Conservation (phyloP, 2,797 vertebrate species). For the Halcyon badia region DNA sequence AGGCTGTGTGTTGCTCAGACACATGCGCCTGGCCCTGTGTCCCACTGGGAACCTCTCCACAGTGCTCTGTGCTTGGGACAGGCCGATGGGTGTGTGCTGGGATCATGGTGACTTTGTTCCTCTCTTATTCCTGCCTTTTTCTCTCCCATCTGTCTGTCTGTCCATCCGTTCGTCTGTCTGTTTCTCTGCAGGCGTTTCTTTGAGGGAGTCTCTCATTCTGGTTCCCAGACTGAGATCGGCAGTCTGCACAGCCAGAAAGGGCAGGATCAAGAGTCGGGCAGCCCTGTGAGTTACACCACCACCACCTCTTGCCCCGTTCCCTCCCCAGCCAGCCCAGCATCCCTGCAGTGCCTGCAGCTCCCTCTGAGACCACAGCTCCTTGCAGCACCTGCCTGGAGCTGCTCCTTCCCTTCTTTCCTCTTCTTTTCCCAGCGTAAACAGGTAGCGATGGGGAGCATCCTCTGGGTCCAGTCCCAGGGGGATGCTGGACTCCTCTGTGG, state of each 20-base stretch:
- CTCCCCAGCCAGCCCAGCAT: neutral
- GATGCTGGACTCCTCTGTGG: neutral
- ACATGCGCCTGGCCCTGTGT: neutral
- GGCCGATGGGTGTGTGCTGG: neutral
- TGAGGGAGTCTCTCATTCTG: constrained; percentile 99
- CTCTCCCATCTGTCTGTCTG: constrained; percentile 61
- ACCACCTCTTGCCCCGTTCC: neutral
- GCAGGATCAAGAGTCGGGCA: constrained; percentile 90
- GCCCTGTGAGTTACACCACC: constrained; percentile 87
- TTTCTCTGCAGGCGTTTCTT: constrained; percentile 93
- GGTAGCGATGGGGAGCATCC: neutral
- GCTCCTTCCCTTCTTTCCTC: constrained; percentile 58
- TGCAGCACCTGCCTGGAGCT: neutral
- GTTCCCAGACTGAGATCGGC: constrained; percentile 98
- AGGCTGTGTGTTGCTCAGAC: accelerated
- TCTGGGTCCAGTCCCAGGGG: neutral
- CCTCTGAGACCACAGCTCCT: neutral
- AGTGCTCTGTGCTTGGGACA: constrained; percentile 18
- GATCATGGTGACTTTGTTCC: constrained; percentile 55
- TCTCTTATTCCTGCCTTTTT: constrained; percentile 76
- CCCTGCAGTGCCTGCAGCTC: neutral
- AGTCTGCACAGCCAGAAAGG: constrained; percentile 98
- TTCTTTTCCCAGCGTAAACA: constrained; percentile 51
- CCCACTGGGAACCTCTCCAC: neutral
- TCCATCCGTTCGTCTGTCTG: constrained; percentile 74